Base-by-base conservation (phyloP, 2,797 vertebrate genomes). In the Galago senegalensis region DNA sequence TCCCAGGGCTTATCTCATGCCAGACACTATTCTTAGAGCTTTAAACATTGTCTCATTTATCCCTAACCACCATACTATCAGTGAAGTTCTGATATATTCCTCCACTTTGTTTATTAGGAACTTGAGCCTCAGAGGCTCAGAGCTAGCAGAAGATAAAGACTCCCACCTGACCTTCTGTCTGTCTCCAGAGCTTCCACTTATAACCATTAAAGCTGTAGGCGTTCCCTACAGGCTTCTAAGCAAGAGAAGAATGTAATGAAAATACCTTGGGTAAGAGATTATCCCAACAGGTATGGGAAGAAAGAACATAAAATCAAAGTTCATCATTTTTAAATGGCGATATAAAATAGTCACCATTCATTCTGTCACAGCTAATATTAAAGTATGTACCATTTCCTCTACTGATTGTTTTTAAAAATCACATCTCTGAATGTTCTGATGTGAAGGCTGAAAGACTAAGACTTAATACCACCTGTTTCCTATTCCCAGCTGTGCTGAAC, bases 371-470 rank as follows among this genome's bases (percentile, higher is more conserved):
- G 76, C 91, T 87, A 75, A 81, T 87, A 92, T 60, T 87, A 82
- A 93, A 82, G 9, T 63, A 0, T 53, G 65, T 67, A 31, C 9
- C 56, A 58, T 89, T 89, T 58, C 16, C 23, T 14, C 34, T 53
- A 2, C 1, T 86, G 25, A 65, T 16, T 21, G 81, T 46, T 87
- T 76, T 16, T 7, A 81, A 70, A 72, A 40, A 67, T 34, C 21
- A 14, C 60, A 65, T 72, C 10, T 37, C 58, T 79, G n/a, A 89
- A 82, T 43, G 16, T 53, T 96, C 58, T 93, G 40, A 46, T 88
- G 21, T 85, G 61, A 94, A 89, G 75, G 18, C 23, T 89, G 12
- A 77, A 76, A 95, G 25, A 75, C 73, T 82, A 90, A 94, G 94
- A 82, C 7, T 86, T 80, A 79, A 86, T 40, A 89, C 18, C 46